Evolutionary conservation across 2,888 invertebrate genomes (phyloP).

Genomic region (Tineola bisselliella): DNA sequence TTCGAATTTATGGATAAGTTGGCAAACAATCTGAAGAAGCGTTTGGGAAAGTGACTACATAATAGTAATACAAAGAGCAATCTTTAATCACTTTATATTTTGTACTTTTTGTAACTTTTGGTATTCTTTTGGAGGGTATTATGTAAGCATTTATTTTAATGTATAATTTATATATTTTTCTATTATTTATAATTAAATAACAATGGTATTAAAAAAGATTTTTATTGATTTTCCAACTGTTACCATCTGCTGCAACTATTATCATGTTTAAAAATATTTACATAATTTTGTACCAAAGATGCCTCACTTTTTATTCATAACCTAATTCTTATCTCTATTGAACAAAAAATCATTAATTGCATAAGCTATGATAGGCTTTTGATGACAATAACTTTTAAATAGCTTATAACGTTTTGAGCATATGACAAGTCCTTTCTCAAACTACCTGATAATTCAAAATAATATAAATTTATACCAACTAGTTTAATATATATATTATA

Average conservation of each 20-base stretch:
- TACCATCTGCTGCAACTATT: not conserved
- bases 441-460: too few species aligned
- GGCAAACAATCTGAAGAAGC: conserved; percentile 84
- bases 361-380: too few species aligned
- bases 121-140: conserved; percentile 32
- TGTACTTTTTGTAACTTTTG: conserved; percentile 5
- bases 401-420: too few species aligned
- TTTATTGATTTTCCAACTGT: not conserved
- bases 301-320: too few species aligned
- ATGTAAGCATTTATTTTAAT: conserved; percentile 41
- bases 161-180: conserved; percentile 10
- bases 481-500: too few species aligned
- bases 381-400: too few species aligned
- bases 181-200: conserved; percentile 10
- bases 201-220: not conserved
- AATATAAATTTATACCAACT: too few species aligned
- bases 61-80: conserved; percentile 28
- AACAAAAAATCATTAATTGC: too few species aligned
- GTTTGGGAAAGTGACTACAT: conserved; percentile 64
- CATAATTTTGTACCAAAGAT: not conserved
- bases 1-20: conserved; percentile 97
- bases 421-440: too few species aligned
- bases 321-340: too few species aligned
- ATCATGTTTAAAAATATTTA: not conserved
- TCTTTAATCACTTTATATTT: conserved; percentile 27